A percentile compares a stretch with the other conserved stretches of the same genome.
phyloP scores from a whole-genome alignment of 2,113 vertebrate species.

The Anolis sagrei region DNA sequence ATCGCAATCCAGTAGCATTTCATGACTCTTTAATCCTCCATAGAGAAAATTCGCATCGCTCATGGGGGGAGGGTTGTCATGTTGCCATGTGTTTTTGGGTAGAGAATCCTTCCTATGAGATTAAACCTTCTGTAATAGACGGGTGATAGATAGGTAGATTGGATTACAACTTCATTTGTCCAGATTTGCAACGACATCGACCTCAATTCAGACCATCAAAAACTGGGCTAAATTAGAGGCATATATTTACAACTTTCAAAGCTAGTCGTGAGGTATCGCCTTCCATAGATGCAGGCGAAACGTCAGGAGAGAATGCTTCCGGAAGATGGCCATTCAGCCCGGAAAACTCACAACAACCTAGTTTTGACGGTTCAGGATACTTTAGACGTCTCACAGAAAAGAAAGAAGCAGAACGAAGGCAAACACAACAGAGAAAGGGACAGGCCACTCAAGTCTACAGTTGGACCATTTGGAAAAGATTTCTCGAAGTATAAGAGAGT shows the following conservation, averaged over 20 bases:
- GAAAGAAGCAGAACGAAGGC: not conserved
- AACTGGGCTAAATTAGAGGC: not conserved
- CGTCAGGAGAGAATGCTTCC: too few relatives aligned
- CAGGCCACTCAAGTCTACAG: not conserved
- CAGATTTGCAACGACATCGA: not conserved
- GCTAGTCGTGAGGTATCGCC: too few relatives aligned
- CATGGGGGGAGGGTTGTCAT: slow-evolving; percentile 4
- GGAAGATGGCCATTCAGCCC: too few relatives aligned
- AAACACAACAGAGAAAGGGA: slow-evolving; percentile 27
- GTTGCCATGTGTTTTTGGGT: slow-evolving; percentile 39
- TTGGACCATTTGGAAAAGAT: not conserved
- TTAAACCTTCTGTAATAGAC: not conserved
- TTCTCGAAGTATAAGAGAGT: not conserved
- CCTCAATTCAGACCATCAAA: not conserved
- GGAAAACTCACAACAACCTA: too few relatives aligned
- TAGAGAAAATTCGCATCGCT: slow-evolving; percentile 43
- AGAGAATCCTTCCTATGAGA: not conserved
- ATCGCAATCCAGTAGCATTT: slow-evolving; percentile 32
- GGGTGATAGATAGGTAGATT: not conserved
- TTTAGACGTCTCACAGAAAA: not conserved
- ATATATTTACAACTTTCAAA: not conserved
- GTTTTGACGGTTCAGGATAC: not conserved
- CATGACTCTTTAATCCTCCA: slow-evolving; percentile 28
- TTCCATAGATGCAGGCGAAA: too few relatives aligned
- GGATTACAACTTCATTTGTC: not conserved